phyloP scores from a whole-genome alignment of 2,888 invertebrate species.

The Agrilus biguttatus region DNA sequence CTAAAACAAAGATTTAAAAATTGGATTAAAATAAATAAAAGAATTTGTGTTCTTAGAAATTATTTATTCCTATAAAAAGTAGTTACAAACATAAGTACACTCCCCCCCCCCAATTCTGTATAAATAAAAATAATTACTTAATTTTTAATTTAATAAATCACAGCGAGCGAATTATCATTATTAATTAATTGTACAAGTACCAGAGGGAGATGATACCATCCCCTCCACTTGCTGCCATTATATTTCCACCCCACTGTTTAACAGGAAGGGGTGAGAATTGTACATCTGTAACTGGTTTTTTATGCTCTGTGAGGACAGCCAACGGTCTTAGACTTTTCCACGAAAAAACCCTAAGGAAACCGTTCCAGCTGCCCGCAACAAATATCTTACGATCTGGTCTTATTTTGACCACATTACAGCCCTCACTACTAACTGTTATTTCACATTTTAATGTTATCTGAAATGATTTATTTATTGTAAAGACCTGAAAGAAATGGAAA shows the following conservation, averaged over 20 bases:
- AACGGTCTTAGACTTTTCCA: constrained; percentile 61
- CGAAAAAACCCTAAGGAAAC: constrained; percentile 58
- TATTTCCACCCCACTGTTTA: constrained; percentile 49
- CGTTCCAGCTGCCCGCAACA: constrained; percentile 63
- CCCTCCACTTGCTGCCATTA: constrained; percentile 64
- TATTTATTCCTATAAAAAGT: too few species aligned
- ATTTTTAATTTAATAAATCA: too few species aligned
- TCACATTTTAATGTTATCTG: constrained; percentile 43
- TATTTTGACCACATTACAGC: constrained; percentile 53
- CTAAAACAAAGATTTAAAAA: too few species aligned
- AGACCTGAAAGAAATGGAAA: constrained; percentile 22
- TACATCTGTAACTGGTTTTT: constrained; percentile 54
- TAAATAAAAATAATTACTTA: too few species aligned
- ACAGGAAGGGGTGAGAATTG: constrained; percentile 52
- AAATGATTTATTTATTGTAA: constrained; percentile 40
- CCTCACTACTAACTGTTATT: constrained; percentile 55
- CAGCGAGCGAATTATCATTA: not conserved
- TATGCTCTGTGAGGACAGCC: constrained; percentile 60
- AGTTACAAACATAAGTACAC: too few species aligned
- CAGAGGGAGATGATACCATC: constrained; percentile 67
- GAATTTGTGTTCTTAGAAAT: too few species aligned
- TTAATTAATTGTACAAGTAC: constrained; percentile 58
- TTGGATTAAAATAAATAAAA: too few species aligned
- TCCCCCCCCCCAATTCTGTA: too few species aligned
- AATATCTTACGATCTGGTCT: constrained; percentile 59